Conservation (phyloP, 2,888 invertebrate genomes). For the Antitype chi region DNA sequence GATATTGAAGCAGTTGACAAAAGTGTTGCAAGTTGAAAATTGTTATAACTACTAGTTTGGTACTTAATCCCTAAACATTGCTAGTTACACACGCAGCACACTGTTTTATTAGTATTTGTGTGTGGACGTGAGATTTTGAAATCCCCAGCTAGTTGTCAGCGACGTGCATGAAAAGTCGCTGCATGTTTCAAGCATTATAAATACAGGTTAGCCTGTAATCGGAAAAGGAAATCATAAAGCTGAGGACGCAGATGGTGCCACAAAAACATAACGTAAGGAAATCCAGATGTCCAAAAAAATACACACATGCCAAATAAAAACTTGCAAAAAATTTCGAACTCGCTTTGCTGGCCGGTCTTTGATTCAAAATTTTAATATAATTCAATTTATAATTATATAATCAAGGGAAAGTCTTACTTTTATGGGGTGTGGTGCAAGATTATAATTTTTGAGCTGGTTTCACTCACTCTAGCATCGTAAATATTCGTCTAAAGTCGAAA, state of each 20-base stretch:
- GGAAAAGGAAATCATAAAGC: neutral
- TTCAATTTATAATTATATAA: neutral
- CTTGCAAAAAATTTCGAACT: too few relatives aligned
- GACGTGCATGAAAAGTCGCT: neutral
- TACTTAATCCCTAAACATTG: neutral
- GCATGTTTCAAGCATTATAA: neutral
- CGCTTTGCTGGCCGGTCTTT: too few relatives aligned
- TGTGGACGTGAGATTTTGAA: neutral
- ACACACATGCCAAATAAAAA: neutral
- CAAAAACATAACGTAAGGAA: neutral
- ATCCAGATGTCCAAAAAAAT: too few relatives aligned
- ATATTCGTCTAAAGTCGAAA: neutral
- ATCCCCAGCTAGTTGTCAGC: neutral
- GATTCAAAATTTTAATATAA: neutral
- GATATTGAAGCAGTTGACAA: neutral
- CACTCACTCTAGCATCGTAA: neutral
- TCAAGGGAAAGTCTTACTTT: neutral
- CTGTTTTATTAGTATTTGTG: neutral
- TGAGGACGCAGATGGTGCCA: neutral
- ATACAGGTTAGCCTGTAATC: neutral
- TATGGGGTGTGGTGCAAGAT: neutral
- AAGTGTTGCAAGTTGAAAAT: conserved; percentile 17
- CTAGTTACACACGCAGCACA: neutral
- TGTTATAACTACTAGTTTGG: neutral
- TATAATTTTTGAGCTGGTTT: neutral